A percentile compares a stretch with the other conserved stretches of the same genome.
phyloP scores from a whole-genome alignment of 2,113 vertebrate species.

The Typhlomys cinereus region DNA sequence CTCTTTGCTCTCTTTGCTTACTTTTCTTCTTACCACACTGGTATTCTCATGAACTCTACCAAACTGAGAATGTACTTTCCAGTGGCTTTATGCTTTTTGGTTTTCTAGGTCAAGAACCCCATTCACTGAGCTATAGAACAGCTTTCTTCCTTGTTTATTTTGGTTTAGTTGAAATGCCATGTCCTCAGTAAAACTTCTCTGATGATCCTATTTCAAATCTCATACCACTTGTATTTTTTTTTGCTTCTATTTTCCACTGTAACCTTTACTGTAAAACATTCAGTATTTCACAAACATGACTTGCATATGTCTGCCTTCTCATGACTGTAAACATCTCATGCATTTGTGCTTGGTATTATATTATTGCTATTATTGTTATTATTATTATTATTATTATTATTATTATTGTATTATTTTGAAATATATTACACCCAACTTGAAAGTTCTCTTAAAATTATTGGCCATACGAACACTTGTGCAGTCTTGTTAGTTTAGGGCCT shows the following conservation, averaged over 20 bases:
- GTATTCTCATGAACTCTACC: neutral
- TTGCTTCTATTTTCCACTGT: neutral
- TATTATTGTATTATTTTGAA: too few species aligned
- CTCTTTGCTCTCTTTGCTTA: neutral
- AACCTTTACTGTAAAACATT: neutral
- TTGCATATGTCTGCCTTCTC: neutral
- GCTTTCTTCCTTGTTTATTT: conserved; percentile 6
- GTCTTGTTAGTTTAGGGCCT: too few species aligned
- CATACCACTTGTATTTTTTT: neutral
- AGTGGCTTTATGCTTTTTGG: neutral
- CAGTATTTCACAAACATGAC: neutral
- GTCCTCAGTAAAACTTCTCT: neutral
- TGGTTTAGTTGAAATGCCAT: conserved; percentile 9
- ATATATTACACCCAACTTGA: too few species aligned
- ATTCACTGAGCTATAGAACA: neutral
- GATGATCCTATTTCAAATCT: neutral
- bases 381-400: too few species aligned
- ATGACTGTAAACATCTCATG: neutral
- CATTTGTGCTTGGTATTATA: conserved; percentile 18
- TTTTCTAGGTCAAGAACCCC: neutral
- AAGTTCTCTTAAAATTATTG: too few species aligned
- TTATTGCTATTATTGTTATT: too few species aligned
- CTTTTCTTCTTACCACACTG: neutral
- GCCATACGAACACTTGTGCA: too few species aligned
- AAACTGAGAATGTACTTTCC: neutral